Conservation (phyloP, 1,140 invertebrate species). For the Bombus waltoni region DNA sequence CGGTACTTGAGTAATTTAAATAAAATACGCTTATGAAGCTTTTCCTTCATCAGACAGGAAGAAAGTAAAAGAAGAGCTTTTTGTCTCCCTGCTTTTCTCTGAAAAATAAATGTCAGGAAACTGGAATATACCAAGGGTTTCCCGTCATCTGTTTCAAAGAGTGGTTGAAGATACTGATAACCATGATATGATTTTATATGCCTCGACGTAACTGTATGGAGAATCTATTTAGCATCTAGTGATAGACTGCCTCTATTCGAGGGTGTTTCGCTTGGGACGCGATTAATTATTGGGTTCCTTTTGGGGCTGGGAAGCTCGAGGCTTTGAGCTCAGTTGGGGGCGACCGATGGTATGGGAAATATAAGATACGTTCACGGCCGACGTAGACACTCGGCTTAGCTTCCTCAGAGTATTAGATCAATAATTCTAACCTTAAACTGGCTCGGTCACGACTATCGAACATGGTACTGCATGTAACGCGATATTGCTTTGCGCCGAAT, state of each 20-base stretch:
- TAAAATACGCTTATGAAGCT: neutral
- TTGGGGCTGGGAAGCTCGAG: slow-evolving; percentile 73
- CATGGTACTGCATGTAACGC: slow-evolving; percentile 64
- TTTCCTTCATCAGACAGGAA: neutral
- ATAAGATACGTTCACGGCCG: slow-evolving; percentile 79
- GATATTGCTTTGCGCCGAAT: slow-evolving; percentile 66
- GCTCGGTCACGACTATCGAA: slow-evolving; percentile 66
- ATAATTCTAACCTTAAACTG: slow-evolving; percentile 81
- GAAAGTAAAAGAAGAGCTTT: neutral
- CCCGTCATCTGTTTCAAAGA: neutral
- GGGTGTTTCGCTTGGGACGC: slow-evolving; percentile 76
- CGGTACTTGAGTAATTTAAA: neutral
- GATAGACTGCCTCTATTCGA: slow-evolving; percentile 62
- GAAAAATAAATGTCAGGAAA: neutral
- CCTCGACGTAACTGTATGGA: slow-evolving; percentile 39
- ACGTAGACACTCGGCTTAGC: slow-evolving; percentile 79
- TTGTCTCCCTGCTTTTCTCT: neutral
- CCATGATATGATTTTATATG: neutral
- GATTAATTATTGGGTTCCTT: slow-evolving; percentile 81
- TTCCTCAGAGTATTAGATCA: slow-evolving; percentile 82
- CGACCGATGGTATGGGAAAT: slow-evolving; percentile 70
- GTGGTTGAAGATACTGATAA: neutral
- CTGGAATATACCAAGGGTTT: neutral
- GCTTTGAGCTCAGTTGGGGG: slow-evolving; percentile 79
- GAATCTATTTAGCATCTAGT: slow-evolving; percentile 66